phyloP scores from a whole-genome alignment of 1,140 invertebrate genomes.

The Sarcophaga peregrina region DNA sequence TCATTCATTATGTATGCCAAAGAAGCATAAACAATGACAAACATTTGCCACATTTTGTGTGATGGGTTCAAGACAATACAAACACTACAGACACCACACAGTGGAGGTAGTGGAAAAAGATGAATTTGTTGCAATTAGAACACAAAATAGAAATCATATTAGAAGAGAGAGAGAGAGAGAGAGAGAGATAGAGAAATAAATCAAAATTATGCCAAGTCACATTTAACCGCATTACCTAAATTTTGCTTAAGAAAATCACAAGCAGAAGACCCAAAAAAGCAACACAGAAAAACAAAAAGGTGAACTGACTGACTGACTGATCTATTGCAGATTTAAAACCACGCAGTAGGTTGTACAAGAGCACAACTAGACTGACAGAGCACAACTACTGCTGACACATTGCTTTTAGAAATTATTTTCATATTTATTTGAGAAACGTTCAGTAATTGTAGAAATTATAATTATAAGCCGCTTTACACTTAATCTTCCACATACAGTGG shows the following conservation, averaged over 20 bases:
- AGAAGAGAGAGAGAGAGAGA: no score
- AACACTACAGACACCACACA: background rate
- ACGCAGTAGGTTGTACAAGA: background rate
- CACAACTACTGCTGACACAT: background rate
- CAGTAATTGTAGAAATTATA: constrained; percentile 8
- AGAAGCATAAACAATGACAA: background rate
- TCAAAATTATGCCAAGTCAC: constrained; percentile 39
- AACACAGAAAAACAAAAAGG: background rate
- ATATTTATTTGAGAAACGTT: background rate
- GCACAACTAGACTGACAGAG: background rate
- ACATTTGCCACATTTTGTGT: constrained; percentile 2
- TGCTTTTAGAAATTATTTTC: background rate
- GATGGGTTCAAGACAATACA: background rate
- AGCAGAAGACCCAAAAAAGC: background rate
- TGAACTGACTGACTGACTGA: background rate
- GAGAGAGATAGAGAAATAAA: no score
- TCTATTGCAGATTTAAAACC: constrained; percentile 27
- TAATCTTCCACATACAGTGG: background rate
- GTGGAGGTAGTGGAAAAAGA: background rate
- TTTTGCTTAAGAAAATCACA: background rate
- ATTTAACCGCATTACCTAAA: constrained; percentile 38
- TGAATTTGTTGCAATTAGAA: background rate
- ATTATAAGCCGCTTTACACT: background rate
- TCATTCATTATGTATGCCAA: background rate
- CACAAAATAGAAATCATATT: background rate